These are phyloP conservation scores for Aphelocoma coerulescens DNA, from an alignment of 2,113 vertebrate species.

Conservation along the genomic window DNA sequence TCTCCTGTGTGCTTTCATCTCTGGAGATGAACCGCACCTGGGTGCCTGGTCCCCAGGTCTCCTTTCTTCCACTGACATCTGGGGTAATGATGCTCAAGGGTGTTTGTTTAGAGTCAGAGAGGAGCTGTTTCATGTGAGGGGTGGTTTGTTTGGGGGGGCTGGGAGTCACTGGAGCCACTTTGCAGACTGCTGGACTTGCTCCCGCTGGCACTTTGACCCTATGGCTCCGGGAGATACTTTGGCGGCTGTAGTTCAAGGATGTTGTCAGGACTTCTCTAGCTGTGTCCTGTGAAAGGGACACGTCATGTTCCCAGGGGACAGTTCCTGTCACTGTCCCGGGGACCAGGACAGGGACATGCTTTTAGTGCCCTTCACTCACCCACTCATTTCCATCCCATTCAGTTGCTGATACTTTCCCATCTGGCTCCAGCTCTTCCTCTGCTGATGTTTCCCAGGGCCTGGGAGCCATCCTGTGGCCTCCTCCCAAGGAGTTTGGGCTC, in stretches of 20 bases:
- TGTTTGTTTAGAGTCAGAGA: background rate
- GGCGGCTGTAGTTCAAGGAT: background rate
- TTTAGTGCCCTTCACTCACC: background rate
- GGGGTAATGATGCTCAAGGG: background rate
- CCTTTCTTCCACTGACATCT: background rate
- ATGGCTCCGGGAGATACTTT: background rate
- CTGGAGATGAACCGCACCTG: accelerated
- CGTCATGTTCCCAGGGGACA: background rate
- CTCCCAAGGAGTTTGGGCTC: background rate
- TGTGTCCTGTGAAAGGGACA: background rate
- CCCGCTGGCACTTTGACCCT: background rate
- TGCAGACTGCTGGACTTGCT: accelerated
- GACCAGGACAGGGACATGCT: background rate
- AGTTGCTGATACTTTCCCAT: background rate
- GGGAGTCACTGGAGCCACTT: background rate
- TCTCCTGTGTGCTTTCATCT: background rate
- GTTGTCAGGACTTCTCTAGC: background rate
- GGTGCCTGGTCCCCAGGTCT: background rate
- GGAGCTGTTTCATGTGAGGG: background rate
- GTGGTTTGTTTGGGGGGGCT: background rate
- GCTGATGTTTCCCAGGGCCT: background rate
- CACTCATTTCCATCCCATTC: background rate
- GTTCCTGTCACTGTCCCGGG: background rate
- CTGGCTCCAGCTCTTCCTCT: background rate
- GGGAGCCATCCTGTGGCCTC: background rate